These are phyloP conservation scores for Psittacara wagleri DNA, from an alignment of 2,113 vertebrate genomes.

Conservation along the genomic window DNA sequence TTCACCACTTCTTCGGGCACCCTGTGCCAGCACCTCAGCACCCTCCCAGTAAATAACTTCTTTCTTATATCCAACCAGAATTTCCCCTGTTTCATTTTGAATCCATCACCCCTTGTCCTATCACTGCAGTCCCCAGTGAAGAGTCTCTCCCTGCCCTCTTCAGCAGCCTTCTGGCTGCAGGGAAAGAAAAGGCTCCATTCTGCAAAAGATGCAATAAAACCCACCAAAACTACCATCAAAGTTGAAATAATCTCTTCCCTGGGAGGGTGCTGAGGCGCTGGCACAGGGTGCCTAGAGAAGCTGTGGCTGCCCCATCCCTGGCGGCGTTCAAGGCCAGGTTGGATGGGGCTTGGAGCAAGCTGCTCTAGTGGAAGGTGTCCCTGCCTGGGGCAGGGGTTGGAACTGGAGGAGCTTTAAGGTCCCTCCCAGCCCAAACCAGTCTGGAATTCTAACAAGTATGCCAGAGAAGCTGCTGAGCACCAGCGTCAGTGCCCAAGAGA, in stretches of 20 bases:
- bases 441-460: neutral
- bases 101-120: neutral
- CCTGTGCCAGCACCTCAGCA: neutral
- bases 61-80: neutral
- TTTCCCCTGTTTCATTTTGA: neutral
- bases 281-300: neutral
- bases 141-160: too few relatives aligned
- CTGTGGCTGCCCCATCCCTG: neutral
- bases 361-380: neutral
- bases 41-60: neutral
- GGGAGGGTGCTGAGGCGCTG: neutral
- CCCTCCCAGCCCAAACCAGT: neutral
- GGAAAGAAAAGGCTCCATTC: neutral
- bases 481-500: neutral
- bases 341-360: neutral
- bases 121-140: neutral
- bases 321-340: too few relatives aligned
- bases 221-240: fast-evolving
- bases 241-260: neutral
- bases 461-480: neutral
- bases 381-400: neutral
- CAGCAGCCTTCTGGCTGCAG: neutral
- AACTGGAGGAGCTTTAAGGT: neutral
- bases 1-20: neutral
- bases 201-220: neutral